Conservation (phyloP, 2,797 vertebrate species). For the Bovichtus diacanthus region DNA sequence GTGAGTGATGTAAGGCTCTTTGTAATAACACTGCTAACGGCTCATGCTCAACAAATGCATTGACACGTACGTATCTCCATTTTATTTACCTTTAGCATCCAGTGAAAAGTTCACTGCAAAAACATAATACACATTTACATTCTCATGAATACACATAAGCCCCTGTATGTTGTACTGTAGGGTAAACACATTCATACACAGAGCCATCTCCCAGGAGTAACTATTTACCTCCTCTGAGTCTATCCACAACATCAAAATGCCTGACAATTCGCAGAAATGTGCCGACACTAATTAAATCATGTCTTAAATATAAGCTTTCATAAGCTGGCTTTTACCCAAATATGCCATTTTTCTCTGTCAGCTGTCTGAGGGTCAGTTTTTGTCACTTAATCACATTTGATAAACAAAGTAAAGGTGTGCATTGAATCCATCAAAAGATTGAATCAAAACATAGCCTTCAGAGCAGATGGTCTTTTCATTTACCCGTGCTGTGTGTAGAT, state of each 20-base stretch:
- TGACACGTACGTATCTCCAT: slow-evolving; percentile 37
- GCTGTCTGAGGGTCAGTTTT: slow-evolving; percentile 23
- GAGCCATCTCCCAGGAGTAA: slow-evolving; percentile 42
- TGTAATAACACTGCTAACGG: slow-evolving; percentile 49
- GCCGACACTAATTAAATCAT: slow-evolving; percentile 45
- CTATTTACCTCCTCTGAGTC: slow-evolving; percentile 37
- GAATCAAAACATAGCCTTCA: slow-evolving; percentile 15
- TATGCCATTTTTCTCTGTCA: slow-evolving; percentile 23
- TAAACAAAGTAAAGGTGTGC: not conserved
- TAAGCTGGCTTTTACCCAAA: slow-evolving; percentile 16
- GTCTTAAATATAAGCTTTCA: slow-evolving; percentile 29
- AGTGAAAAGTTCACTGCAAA: slow-evolving; percentile 46
- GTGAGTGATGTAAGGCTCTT: slow-evolving; percentile 64
- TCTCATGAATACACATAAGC: slow-evolving; percentile 67
- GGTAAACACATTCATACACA: slow-evolving; percentile 49
- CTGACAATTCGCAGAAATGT: slow-evolving; percentile 46
- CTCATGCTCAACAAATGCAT: slow-evolving; percentile 26
- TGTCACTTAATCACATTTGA: slow-evolving; percentile 24
- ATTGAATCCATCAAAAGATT: slow-evolving; percentile 18
- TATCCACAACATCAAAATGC: slow-evolving; percentile 37
- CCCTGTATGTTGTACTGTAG: slow-evolving; percentile 37
- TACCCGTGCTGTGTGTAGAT: not conserved
- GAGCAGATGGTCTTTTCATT: not conserved
- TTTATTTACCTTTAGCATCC: slow-evolving; percentile 62
- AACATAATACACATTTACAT: slow-evolving; percentile 65